Conservation (phyloP, 2,888 invertebrate species). For the Buathra laborator region DNA sequence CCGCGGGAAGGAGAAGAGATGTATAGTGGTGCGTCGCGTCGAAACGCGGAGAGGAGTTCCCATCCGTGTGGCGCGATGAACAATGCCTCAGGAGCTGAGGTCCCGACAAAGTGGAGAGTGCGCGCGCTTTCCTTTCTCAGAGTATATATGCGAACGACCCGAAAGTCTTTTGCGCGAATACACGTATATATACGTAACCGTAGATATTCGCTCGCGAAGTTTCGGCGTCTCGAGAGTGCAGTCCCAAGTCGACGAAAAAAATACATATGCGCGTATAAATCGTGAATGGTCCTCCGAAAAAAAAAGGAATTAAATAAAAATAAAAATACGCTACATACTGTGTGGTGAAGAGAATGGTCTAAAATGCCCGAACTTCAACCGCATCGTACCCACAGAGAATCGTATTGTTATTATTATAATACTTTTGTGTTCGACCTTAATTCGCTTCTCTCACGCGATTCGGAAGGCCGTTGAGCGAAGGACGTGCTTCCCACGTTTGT, state of each 20-base stretch:
- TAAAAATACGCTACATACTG: not conserved
- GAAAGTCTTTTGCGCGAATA: constrained; percentile 25
- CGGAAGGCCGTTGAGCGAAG: constrained; percentile 76
- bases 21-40: not conserved
- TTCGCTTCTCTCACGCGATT: constrained; percentile 77
- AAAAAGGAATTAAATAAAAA: constrained; percentile 20
- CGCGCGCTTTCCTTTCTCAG: constrained; percentile 78
- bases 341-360: constrained; percentile 12
- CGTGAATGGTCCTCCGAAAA: not conserved
- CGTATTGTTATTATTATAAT: constrained; percentile 43
- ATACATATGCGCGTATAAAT: not conserved
- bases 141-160: constrained; percentile 49
- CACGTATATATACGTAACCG: not conserved
- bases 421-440: constrained; percentile 71
- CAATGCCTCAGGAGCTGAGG: constrained; percentile 69
- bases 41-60: constrained; percentile 40
- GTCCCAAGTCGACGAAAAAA: constrained; percentile 2
- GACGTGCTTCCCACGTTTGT: constrained; percentile 77
- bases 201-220: constrained; percentile 8
- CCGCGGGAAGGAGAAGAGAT: constrained; percentile 6
- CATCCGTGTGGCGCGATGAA: constrained; percentile 66
- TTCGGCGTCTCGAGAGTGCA: not conserved
- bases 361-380: constrained; percentile 26
- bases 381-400: constrained; percentile 4
- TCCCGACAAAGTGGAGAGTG: constrained; percentile 73